Conservation (phyloP, 30 jellyfish, hydroid and myxozoan genomes). For the Clytia hemisphaerica region DNA sequence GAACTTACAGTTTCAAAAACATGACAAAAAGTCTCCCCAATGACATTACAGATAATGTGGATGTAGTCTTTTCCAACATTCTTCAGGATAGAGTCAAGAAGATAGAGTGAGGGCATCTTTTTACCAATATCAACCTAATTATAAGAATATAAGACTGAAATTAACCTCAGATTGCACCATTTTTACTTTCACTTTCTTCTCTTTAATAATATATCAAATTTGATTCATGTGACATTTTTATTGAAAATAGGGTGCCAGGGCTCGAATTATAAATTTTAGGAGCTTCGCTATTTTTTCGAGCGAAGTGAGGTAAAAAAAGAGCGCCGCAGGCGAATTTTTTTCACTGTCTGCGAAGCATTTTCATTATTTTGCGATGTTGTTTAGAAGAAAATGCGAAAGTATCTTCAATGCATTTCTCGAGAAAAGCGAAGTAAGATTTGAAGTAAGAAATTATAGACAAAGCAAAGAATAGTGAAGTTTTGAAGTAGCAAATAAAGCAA, state of each 20-base stretch:
- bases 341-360: no score
- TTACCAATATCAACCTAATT: conserved; percentile 44
- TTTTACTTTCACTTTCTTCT: background rate
- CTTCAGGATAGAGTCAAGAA: conserved; percentile 88
- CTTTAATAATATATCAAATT: background rate
- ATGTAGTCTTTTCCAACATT: conserved; percentile 72
- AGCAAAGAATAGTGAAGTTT: no score
- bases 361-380: no score
- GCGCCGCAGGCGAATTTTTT: no score
- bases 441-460: no score
- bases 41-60: conserved; percentile 24
- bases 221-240: no score
- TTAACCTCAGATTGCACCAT: background rate
- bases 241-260: no score
- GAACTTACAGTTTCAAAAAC: conserved; percentile 72
- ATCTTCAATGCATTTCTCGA: no score
- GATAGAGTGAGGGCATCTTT: conserved; percentile 78
- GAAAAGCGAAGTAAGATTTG: no score
- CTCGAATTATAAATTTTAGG: no score
- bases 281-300: background rate
- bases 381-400: no score
- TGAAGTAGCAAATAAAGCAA: no score
- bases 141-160: background rate
- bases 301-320: background rate
- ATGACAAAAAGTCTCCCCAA: conserved; percentile 56